Evolutionary conservation across 2,888 invertebrate genomes (phyloP).

Genomic region (Copidosoma aretas): DNA sequence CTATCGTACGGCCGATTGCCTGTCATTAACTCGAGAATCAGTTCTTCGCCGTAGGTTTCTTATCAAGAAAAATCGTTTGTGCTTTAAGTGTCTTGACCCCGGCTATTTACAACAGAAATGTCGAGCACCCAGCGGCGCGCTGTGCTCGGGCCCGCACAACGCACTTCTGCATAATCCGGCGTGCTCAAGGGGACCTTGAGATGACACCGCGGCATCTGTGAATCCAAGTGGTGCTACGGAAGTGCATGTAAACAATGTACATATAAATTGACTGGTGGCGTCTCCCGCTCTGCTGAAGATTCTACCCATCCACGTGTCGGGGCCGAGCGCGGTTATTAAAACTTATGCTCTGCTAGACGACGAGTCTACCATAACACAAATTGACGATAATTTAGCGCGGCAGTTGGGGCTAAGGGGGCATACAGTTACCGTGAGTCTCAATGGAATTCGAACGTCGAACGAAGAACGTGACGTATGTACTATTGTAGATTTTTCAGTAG

Average conservation of each 20-base stretch:
- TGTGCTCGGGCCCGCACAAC: neutral
- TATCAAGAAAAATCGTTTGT: neutral
- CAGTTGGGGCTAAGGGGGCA: neutral
- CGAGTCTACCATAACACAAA: constrained; percentile 2
- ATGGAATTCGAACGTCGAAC: neutral
- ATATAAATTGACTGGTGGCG: neutral
- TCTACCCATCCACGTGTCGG: neutral
- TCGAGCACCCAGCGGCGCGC: neutral
- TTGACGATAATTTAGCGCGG: neutral
- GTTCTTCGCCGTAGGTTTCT: neutral
- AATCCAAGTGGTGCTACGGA: neutral
- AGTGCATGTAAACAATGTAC: no score
- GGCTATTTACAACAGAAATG: neutral
- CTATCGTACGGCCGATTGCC: neutral
- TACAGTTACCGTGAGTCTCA: neutral
- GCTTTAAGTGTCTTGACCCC: neutral
- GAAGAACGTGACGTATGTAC: neutral
- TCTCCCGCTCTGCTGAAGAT: constrained; percentile 1
- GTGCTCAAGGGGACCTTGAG: neutral
- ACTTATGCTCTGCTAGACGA: constrained; percentile 1
- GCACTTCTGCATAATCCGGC: neutral
- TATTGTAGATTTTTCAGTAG: neutral
- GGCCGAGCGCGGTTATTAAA: neutral
- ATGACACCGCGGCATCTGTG: neutral
- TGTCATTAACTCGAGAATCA: neutral